Conservation (phyloP, 2,797 vertebrate genomes). For the Serranus cabrilla region DNA sequence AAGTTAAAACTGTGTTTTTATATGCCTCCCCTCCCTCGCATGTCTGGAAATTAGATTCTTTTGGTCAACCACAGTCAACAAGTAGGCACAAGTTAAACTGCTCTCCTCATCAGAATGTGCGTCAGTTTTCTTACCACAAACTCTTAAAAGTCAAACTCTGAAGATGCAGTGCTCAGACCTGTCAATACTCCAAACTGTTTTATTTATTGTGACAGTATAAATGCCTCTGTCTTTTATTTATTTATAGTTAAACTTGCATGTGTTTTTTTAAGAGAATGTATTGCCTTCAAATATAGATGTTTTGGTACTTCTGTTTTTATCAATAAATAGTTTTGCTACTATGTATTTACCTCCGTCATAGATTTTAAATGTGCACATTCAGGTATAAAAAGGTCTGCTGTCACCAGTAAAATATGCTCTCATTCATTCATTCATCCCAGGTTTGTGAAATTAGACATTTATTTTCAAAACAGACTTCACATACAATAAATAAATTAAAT, state of each 20-base stretch:
- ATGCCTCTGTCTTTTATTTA: slow-evolving; percentile 26
- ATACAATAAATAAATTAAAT: slow-evolving; percentile 97
- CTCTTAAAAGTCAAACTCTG: slow-evolving; percentile 46
- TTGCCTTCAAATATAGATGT: slow-evolving; percentile 18
- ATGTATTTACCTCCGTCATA: background rate
- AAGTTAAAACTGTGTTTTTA: slow-evolving; percentile 64
- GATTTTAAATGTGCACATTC: background rate
- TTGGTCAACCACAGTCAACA: slow-evolving; percentile 82
- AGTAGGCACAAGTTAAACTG: slow-evolving; percentile 77
- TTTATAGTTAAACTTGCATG: slow-evolving; percentile 31
- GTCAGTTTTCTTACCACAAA: slow-evolving; percentile 50
- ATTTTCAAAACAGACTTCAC: slow-evolving; percentile 93
- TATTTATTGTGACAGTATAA: slow-evolving; percentile 32
- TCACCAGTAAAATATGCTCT: background rate
- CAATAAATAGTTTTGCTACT: slow-evolving; percentile 42
- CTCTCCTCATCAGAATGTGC: slow-evolving; percentile 29
- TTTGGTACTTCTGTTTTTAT: slow-evolving; percentile 46
- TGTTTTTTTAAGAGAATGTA: slow-evolving; percentile 14
- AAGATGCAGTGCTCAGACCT: slow-evolving; percentile 39
- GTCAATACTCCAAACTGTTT: slow-evolving; percentile 6
- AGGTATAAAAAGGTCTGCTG: background rate
- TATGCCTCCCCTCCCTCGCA: slow-evolving; percentile 53
- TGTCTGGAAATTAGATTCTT: slow-evolving; percentile 78
- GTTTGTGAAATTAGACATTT: slow-evolving; percentile 83
- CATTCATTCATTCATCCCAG: slow-evolving; percentile 25